phyloP scores from a whole-genome alignment of 2,888 invertebrate species.

The Thymelicus acteon region DNA sequence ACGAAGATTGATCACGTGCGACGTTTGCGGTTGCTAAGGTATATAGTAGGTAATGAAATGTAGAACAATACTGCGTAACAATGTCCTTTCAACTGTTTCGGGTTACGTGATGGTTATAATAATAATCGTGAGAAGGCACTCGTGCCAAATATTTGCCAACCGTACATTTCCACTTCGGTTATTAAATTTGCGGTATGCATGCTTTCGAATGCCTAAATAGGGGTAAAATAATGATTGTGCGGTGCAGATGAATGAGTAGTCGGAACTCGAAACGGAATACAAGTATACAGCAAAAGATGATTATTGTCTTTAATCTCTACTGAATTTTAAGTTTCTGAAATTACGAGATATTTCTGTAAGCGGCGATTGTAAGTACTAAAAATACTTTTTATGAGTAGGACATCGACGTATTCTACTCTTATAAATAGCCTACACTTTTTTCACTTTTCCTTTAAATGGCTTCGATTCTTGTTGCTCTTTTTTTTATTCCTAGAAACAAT shows the following conservation, averaged over 20 bases:
- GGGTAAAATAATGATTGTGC: conserved; percentile 36
- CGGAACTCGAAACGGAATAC: conserved; percentile 9
- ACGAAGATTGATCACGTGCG: conserved; percentile 9
- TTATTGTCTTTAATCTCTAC: conserved; percentile 17
- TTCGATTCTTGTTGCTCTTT: not conserved
- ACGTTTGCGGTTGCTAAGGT: conserved; percentile 6
- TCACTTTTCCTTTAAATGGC: no score
- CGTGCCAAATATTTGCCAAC: conserved; percentile 18
- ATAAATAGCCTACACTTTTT: no score
- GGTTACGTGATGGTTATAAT: conserved; percentile 16
- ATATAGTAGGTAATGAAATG: conserved; percentile 19
- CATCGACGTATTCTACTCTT: no score
- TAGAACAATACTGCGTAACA: conserved; percentile 8
- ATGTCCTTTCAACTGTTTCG: conserved; percentile 16
- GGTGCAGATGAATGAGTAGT: conserved; percentile 31
- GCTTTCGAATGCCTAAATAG: conserved; percentile 33
- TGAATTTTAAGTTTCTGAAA: conserved; percentile 19
- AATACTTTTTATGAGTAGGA: not conserved
- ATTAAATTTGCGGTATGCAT: conserved; percentile 32
- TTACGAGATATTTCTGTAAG: conserved; percentile 21
- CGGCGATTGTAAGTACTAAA: not conserved
- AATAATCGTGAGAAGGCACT: conserved; percentile 13
- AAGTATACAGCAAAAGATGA: conserved; percentile 19
- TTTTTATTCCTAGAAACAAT: conserved; percentile 22
- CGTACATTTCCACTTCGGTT: conserved; percentile 27